Evolutionary conservation across 64 coral and sea anemone genomes (phyloP), one percentile per base, ranked within the genome.

Genomic region (Pachyseris speciosa): DNA sequence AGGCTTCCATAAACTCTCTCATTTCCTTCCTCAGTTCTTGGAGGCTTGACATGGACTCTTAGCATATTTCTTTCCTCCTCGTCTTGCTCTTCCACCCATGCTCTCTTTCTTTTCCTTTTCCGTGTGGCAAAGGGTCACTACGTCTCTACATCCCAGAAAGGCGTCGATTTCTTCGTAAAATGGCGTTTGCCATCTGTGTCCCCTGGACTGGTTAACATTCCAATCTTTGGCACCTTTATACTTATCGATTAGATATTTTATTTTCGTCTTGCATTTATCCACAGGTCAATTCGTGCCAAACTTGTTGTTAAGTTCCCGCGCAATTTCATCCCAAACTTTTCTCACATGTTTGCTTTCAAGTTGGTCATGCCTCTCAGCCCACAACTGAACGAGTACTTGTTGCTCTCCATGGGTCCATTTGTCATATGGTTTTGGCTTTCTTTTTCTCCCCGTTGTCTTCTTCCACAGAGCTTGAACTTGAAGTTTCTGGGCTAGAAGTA

Each of bases 221-320:
- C 72, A 75, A 26, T 75, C 72, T 41, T 75, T 75, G 0, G 72
- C 72, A 7, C 3, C 24, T 75, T 75, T 75, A 41, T 75, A 75
- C 40, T 26, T 75, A 22, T 75, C 72, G 15, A 75, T 75, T 75
- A 49, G 40, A 42, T 75, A 75, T 42, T 75, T 75, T 19, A 75
- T 75, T 42, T 75, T 75, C 17, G 34, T 19, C 61, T 65, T 65
- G 61, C 61, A 65, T 65, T 65, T 65, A 22, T 65, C 61, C 61
- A 22, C 61, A 25, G 61, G 29, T 65, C 61, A 19, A 11, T n/a
- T 58, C 10, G 9, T 58, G 22, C 9, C 10, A 22, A 12, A 58
- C 53, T 22, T 12, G 22, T 12, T 22, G 53, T 58, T 58, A 22
- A 58, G 9, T 58, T 58, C 53, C 53, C 53, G n/a, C n/a, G n/a